These are phyloP conservation scores for Athalia circularis DNA, from an alignment of 2,888 invertebrate species.

Conservation along the genomic window DNA sequence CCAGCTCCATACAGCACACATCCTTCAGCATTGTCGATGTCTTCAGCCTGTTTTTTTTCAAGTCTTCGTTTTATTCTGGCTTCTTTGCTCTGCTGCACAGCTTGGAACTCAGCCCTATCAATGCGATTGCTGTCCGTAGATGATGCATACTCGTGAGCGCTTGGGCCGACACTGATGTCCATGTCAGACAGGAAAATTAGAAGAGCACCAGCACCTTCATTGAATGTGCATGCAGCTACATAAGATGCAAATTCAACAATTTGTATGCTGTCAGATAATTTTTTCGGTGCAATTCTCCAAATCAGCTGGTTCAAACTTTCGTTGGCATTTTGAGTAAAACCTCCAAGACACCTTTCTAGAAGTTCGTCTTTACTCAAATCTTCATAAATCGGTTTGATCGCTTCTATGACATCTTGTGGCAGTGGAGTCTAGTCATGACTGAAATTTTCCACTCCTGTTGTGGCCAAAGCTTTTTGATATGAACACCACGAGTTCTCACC, in stretches of 20 bases:
- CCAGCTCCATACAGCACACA: slow-evolving; percentile 48
- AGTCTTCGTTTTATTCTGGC: slow-evolving; percentile 49
- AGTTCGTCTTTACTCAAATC: slow-evolving; percentile 53
- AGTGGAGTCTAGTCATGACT: slow-evolving; percentile 36
- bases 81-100: slow-evolving; percentile 49
- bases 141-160: slow-evolving; percentile 43
- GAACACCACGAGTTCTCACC: slow-evolving; percentile 54
- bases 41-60: slow-evolving; percentile 52
- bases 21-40: slow-evolving; percentile 52
- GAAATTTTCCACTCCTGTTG: slow-evolving; percentile 49
- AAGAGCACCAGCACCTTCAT: slow-evolving; percentile 51
- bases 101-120: slow-evolving; percentile 51
- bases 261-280: slow-evolving; percentile 51
- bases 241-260: slow-evolving; percentile 50
- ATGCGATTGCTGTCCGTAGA: slow-evolving; percentile 45
- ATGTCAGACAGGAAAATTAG: slow-evolving; percentile 45
- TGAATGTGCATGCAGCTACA: slow-evolving; percentile 73
- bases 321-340: slow-evolving; percentile 55
- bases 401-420: slow-evolving; percentile 36
- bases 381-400: slow-evolving; percentile 54
- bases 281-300: slow-evolving; percentile 55
- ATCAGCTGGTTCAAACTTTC: slow-evolving; percentile 53
- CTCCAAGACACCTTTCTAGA: slow-evolving; percentile 54
- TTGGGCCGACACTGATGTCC: slow-evolving; percentile 46
- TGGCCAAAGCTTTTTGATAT: slow-evolving; percentile 44